Evolutionary conservation across 2,888 invertebrate species (phyloP).

Genomic region (Sylvicola fuscatus): DNA sequence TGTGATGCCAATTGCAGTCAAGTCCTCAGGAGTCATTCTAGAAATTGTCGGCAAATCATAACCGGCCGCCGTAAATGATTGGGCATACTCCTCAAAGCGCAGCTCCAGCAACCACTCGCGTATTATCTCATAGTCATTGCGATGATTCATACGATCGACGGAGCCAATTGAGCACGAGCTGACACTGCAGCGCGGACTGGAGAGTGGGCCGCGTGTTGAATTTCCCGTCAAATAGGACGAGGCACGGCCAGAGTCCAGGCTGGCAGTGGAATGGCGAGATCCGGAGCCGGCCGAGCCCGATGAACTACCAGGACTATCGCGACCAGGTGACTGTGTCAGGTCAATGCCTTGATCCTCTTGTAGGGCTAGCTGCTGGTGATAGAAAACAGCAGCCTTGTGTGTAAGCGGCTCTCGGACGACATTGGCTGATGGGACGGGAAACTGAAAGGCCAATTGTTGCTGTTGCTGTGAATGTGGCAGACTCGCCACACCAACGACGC

Average conservation of each 20-base stretch:
- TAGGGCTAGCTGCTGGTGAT: conserved; percentile 61
- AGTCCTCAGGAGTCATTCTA: conserved; percentile 96
- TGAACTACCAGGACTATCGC: conserved; percentile 79
- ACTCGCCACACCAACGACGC: neutral
- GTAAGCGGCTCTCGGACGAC: conserved; percentile 40
- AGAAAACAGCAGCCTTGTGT: conserved; percentile 56
- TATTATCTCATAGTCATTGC: conserved; percentile 83
- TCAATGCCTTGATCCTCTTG: conserved; percentile 79
- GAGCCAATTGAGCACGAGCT: conserved; percentile 58
- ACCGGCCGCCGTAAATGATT: conserved; percentile 82
- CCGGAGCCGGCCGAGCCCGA: conserved; percentile 74
- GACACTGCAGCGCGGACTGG: conserved; percentile 49
- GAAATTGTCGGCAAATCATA: conserved; percentile 96
- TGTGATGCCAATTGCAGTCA: conserved; percentile 76
- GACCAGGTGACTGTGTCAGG: conserved; percentile 80
- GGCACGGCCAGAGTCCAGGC: conserved; percentile 75
- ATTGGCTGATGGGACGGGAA: conserved; percentile 37
- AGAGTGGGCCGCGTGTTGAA: conserved; percentile 25
- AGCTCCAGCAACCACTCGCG: conserved; percentile 86
- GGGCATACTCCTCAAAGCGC: conserved; percentile 86
- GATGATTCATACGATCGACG: conserved; percentile 53
- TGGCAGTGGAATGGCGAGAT: conserved; percentile 72
- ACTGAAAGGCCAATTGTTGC: conserved; percentile 35
- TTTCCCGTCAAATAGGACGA: conserved; percentile 43
- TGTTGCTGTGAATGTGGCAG: too few species aligned